phyloP scores from a whole-genome alignment of 2,888 invertebrate species.

The Leptodirus hochenwartii region DNA sequence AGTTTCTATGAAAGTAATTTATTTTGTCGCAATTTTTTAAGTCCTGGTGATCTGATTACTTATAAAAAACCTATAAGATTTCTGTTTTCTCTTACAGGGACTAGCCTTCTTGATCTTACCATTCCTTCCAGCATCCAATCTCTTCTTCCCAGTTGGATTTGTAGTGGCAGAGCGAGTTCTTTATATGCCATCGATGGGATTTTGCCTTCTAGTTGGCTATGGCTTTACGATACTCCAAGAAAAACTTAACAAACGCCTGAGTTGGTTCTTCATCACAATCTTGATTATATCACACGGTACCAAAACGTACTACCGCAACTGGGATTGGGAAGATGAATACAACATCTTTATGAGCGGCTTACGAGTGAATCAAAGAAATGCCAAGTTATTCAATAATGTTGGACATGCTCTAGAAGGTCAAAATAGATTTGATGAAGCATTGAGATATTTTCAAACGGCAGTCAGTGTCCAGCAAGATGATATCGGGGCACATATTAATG shows the following conservation, averaged over 20 bases:
- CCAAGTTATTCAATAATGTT: slow-evolving; percentile 93
- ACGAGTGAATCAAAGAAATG: slow-evolving; percentile 72
- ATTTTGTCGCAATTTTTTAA: too few relatives aligned
- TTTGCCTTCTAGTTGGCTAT: slow-evolving; percentile 79
- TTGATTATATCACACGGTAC: slow-evolving; percentile 61
- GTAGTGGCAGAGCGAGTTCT: slow-evolving; percentile 90
- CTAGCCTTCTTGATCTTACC: slow-evolving; percentile 75
- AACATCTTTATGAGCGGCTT: slow-evolving; percentile 86
- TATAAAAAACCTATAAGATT: not conserved
- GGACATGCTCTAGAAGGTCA: slow-evolving; percentile 85
- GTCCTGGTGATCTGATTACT: too few relatives aligned
- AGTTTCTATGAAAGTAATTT: too few relatives aligned
- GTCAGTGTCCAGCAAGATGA: slow-evolving; percentile 89
- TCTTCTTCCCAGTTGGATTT: slow-evolving; percentile 96
- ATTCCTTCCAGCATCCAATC: slow-evolving; percentile 88
- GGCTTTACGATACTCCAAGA: slow-evolving; percentile 57
- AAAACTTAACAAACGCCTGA: slow-evolving; percentile 43
- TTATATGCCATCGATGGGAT: slow-evolving; percentile 96
- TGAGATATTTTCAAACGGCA: slow-evolving; percentile 82
- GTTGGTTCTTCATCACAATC: slow-evolving; percentile 41
- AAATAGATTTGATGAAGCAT: slow-evolving; percentile 52
- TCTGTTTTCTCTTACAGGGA: slow-evolving; percentile 38
- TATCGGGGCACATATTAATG: slow-evolving; percentile 93
- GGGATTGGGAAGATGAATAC: slow-evolving; percentile 89
- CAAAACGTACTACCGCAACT: slow-evolving; percentile 76